Conservation (phyloP, 37 sponge, comb jelly and placozoan species). For the Hexactinellida sp. region DNA sequence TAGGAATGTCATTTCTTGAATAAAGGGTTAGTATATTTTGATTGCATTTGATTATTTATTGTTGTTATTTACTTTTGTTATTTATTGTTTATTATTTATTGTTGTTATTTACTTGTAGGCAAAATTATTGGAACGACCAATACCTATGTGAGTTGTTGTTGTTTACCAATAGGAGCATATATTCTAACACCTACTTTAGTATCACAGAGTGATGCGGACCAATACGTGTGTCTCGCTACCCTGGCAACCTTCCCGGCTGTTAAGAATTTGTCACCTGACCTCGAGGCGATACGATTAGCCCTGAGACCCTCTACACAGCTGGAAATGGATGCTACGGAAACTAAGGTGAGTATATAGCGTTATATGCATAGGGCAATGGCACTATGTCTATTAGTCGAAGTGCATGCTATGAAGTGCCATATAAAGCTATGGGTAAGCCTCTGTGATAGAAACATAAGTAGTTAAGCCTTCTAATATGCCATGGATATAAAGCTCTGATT, state of each 20-base stretch:
- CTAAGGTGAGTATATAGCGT: no score
- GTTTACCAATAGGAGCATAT: background rate
- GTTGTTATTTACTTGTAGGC: background rate
- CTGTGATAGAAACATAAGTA: no score
- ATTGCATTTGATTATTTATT: no score
- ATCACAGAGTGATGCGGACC: background rate
- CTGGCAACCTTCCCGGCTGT: constrained; percentile 5
- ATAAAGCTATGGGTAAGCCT: no score
- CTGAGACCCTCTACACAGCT: background rate
- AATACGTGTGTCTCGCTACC: background rate
- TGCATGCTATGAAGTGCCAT: no score
- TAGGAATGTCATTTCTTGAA: no score
- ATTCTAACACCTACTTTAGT: background rate
- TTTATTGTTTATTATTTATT: background rate
- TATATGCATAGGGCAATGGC: no score
- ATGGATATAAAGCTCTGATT: no score
- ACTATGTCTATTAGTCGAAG: no score
- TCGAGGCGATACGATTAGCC: background rate
- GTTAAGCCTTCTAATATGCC: no score
- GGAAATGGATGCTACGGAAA: background rate
- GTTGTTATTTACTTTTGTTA: background rate
- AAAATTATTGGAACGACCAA: constrained; percentile 14
- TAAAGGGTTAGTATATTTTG: no score
- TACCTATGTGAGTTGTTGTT: background rate
- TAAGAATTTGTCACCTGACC: background rate